A percentile compares a stretch with the other conserved stretches of the same genome.
Evolutionary conservation across 2,113 vertebrate species (phyloP).

Genomic region (Heteronetta atricapilla): DNA sequence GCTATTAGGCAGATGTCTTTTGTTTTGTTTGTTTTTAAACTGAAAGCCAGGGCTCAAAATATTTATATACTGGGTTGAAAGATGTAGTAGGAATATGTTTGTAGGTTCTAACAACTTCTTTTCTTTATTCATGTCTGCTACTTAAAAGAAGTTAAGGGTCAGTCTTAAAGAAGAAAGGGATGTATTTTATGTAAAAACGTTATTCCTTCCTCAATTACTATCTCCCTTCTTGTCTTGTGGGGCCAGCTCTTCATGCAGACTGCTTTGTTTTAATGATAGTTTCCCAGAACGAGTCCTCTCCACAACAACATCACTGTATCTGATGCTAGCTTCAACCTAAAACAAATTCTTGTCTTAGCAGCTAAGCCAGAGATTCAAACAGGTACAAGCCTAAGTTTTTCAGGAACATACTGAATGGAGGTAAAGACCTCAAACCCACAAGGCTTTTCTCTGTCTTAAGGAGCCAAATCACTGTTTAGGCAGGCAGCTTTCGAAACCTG

Average conservation of each 20-base stretch:
- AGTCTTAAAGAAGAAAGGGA: not conserved
- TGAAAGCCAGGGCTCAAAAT: not conserved
- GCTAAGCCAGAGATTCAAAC: not conserved
- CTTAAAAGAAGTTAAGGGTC: not conserved
- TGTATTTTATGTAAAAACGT: not conserved
- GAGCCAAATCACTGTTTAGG: not conserved
- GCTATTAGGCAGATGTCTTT: not conserved
- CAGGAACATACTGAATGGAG: not conserved
- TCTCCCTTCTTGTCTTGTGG: not conserved
- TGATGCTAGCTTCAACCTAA: not conserved
- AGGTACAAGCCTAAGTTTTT: not conserved
- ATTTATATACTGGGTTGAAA: not conserved
- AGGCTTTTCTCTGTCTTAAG: not conserved
- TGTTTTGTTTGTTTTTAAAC: not conserved
- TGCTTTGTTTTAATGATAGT: not conserved
- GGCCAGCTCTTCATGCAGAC: not conserved
- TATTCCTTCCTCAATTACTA: not conserved
- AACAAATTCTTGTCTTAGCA: not conserved
- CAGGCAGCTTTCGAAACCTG: not conserved
- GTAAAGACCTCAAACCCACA: not conserved
- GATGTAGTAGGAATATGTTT: accelerated
- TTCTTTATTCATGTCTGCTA: not conserved
- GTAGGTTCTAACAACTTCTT: not conserved
- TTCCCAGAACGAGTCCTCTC: not conserved
- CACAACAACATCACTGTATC: not conserved